Base-by-base conservation (phyloP, 1,140 invertebrate genomes). In the Nomia melanderi region DNA sequence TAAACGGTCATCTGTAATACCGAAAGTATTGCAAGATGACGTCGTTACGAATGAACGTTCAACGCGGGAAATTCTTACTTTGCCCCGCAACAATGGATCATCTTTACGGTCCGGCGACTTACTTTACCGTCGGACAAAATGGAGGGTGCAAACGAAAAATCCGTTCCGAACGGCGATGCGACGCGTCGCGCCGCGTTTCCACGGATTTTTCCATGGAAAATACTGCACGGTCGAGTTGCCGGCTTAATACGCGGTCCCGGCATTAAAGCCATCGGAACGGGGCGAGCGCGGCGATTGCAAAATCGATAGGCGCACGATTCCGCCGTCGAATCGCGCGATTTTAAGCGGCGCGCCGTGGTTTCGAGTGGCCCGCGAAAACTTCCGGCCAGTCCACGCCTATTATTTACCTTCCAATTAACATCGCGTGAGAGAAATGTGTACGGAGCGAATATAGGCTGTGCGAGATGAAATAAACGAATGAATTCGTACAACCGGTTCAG, bases 161-260 rank as follows among this genome's bases (percentile, higher is more conserved):
- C 54, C 54, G 4, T 6, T 44, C 20, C 27, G 14, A 20, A 29
- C 5, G 17, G 6, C 2, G 27, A 20, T 20, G 23, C 11, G 27
- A 31, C 27, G 27, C 17, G 7, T 3, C 54, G 27, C 41, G 14
- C 4, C 41, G 41, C 41, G 41, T 44, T 53, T 53, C 54, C 7
- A 50, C 27, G 54, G 54, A 57, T 29, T 57, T 31, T 57, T 57
- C 27, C 54, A 31, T 29, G 54, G 54, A 17, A 31, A 57, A 57
- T 57, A 57, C 31, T 57, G 27, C 20, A 25, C 27, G 54, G 54
- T 20, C 54, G 27, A 31, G 54, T 57, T 31, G 54, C 14, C 27
- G 17, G 54, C 7, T 31, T 29, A 31, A 57, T 31, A 57, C 54
- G 54, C 54, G 14, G 8, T n/a, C 12, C 47, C 14, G 41, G 47